phyloP scores from a whole-genome alignment of 1,140 invertebrate species.

The Drosophila auraria region DNA sequence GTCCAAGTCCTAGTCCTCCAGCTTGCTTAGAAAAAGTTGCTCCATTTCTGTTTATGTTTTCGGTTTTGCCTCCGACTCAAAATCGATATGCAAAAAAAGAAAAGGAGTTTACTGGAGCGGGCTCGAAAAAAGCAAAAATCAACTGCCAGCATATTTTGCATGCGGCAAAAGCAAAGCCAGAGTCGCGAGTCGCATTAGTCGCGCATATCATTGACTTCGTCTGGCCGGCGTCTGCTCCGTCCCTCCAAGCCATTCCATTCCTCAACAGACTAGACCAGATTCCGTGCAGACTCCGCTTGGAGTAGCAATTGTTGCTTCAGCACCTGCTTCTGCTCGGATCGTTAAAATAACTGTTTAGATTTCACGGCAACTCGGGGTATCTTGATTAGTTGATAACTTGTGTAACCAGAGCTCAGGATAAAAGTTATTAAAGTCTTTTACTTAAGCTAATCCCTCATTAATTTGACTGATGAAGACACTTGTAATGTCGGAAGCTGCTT shows the following conservation, averaged over 20 bases:
- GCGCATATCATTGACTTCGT: conserved; percentile 71
- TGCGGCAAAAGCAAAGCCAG: conserved; percentile 56
- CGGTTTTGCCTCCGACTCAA: conserved; percentile 38
- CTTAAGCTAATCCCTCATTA: too few relatives aligned
- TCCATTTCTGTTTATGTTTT: conserved; percentile 68
- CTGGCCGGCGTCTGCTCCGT: conserved; percentile 28
- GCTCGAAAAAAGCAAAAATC: conserved; percentile 33
- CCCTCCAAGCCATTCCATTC: conserved; percentile 16
- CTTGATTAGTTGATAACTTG: background rate
- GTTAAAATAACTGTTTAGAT: conserved; percentile 53
- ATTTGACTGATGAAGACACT: too few relatives aligned
- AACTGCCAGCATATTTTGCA: conserved; percentile 68
- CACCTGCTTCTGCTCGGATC: conserved; percentile 63
- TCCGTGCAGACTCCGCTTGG: conserved; percentile 23
- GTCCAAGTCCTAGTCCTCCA: conserved; percentile 17
- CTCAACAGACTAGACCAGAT: conserved; percentile 33
- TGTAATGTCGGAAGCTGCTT: too few relatives aligned
- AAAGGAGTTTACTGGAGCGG: conserved; percentile 10
- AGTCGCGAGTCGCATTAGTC: conserved; percentile 62
- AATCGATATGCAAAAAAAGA: conserved; percentile 70
- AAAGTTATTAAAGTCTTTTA: too few relatives aligned
- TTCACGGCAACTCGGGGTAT: conserved; percentile 4
- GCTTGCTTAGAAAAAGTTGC: conserved; percentile 53
- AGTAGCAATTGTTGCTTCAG: conserved; percentile 53
- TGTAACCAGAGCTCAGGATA: background rate